Base-by-base conservation (phyloP, 2,888 invertebrate genomes). In the Cataglyphis albicans region DNA sequence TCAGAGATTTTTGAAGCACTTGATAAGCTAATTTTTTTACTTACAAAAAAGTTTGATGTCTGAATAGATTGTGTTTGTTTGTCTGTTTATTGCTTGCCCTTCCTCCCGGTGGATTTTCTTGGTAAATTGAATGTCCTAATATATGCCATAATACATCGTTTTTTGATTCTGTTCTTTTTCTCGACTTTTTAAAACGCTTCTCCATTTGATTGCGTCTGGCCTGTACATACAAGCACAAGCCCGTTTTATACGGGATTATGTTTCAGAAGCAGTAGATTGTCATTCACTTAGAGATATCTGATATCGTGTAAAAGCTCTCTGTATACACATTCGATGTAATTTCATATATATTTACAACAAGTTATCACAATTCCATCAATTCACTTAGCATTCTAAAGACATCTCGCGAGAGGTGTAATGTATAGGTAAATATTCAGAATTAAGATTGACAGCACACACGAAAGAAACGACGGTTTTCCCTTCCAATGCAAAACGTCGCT, bases 31-130 rank as follows among this genome's bases (percentile, higher is more conserved):
- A 52, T n/a, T 52, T 29, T 29, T 29, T 29, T 52, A 52, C n/a
- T 52, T 52, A 52, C 52, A n/a, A 85, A n/a, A 85, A 91, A 90
- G 89, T 92, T 90, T 89, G 86, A 93, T 92, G 90, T 93, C 91
- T 93, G 93, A 94, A 93, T 92, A 92, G 92, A 93, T 90, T 93
- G 92, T 93, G 92, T 94, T 94, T 93, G 91, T 94, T 94, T 94
- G 92, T 94, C 94, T 94, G 94, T 94, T 80, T 94, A 93, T 94
- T 94, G 94, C 94, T 94, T 94, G 92, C 94, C 94, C 93, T 92
- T 93, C 92, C 91, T 94, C 92, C 93, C 93, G 93, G 93, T 94
- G 94, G 94, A 94, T 94, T 94, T 94, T 94, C 93, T 94, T 94
- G 94, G 94, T 94, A 94, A 94, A 94, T 94, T 94, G 92, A 94